Evolutionary conservation across 2,888 invertebrate species (phyloP).

Genomic region (Mythimna loreyi): DNA sequence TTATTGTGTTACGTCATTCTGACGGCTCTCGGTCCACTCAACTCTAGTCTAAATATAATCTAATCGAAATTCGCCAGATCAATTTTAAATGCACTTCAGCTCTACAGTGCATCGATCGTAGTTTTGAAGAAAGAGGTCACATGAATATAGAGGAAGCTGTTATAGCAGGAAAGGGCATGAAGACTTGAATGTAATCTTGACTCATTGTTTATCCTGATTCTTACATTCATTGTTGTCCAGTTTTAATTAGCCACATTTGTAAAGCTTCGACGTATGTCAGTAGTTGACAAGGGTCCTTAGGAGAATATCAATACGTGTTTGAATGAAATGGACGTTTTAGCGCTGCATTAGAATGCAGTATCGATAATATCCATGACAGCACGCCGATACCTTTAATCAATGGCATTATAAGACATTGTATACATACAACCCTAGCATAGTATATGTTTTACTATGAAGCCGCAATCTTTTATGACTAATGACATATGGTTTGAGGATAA

Average conservation of each 20-base stretch:
- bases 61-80: slow-evolving; percentile 53
- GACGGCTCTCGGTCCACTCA: slow-evolving; percentile 52
- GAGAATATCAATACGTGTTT: slow-evolving; percentile 48
- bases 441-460: slow-evolving; percentile 4
- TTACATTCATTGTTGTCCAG: slow-evolving; percentile 36
- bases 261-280: slow-evolving; percentile 39
- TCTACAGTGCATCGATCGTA: slow-evolving; percentile 20
- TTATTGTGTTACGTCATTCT: slow-evolving; percentile 71
- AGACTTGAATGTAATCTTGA: slow-evolving; percentile 32
- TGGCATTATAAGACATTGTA: slow-evolving; percentile 7
- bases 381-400: slow-evolving; percentile 20
- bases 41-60: slow-evolving; percentile 54
- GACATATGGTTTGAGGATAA: slow-evolving; percentile 23
- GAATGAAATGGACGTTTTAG: slow-evolving; percentile 41
- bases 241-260: slow-evolving; percentile 54
- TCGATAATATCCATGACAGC: slow-evolving; percentile 29
- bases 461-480: slow-evolving; percentile 15
- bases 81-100: slow-evolving; percentile 56
- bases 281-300: slow-evolving; percentile 32
- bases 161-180: slow-evolving; percentile 32
- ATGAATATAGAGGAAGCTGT: slow-evolving; percentile 22
- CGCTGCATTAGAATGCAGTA: slow-evolving; percentile 36
- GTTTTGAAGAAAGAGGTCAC: slow-evolving; percentile 39
- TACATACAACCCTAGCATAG: not conserved
- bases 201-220: slow-evolving; percentile 40